Base-by-base conservation (phyloP, 2,888 invertebrate species). In the Oeneis ivallda region DNA sequence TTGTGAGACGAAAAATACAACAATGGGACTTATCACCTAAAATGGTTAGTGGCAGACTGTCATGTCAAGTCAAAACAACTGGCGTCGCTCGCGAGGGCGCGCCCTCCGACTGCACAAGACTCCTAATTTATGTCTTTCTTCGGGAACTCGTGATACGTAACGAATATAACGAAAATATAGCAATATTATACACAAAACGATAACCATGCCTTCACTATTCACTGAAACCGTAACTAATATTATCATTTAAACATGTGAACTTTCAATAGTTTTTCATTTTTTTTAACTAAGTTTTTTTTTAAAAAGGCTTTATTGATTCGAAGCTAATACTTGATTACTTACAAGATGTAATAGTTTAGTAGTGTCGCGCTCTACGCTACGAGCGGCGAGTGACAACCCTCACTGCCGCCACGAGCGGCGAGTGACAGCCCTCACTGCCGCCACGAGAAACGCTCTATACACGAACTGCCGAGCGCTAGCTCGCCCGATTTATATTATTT, bases 1-100 rank as follows among this genome's bases (percentile, higher is more conserved):
- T 91, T 92, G 91, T 92, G 92, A 92, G 92, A 92, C 92, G 91
- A 92, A 92, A 92, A 91, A 90, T 92, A 92, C 92, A 92, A 92
- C 92, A 92, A 92, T 92, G 91, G 92, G 90, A 89, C 92, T 92
- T 92, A 92, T 88, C 76, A 90, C 81, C 91, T 92, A 92, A 83
- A 86, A 90, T 90, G 90, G 89, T 91, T 91, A 92, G 90, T 91
- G 89, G 91, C 86, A 88, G 90, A 89, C 88, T 87, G 90, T 88
- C 81, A 86, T 83, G 88, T 68, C 67, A 67, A 59, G 64, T 88
- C 85, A 87, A 89, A 89, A 89, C 89, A 89, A 89, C 83, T 77
- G 76, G 79, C 79, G 83, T 81, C 81, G 82, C 76, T 80, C 79
- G 74, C 74, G 75, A 74, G 76, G 75, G 68, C 61, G 71, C 68